Percentiles rank a stretch among this genome's conserved stretches.
These are phyloP conservation scores for Dolichomitus sp. DNA, from an alignment of 2,888 invertebrate genomes.

Conservation along the genomic window DNA sequence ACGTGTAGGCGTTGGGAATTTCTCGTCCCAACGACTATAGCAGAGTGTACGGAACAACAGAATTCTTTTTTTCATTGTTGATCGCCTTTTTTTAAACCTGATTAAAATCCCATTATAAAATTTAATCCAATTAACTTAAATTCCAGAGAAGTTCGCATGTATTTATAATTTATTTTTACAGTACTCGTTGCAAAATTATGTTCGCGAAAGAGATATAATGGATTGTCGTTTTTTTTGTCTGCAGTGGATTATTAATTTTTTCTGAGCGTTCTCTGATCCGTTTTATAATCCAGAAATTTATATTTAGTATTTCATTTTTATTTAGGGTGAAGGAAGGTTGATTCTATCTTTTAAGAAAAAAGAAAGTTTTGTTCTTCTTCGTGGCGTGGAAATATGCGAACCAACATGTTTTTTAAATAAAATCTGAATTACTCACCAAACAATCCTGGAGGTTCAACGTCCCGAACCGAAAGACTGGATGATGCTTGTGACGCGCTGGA, in stretches of 20 bases:
- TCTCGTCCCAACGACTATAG: neutral
- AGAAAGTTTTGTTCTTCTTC: no score
- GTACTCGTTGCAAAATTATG: neutral
- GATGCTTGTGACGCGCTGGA: slow-evolving; percentile 93
- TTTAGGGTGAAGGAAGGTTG: neutral
- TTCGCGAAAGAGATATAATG: no score
- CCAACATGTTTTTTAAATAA: neutral
- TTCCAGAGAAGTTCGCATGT: neutral
- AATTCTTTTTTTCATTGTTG: neutral
- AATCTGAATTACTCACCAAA: slow-evolving; percentile 86
- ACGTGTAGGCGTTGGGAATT: slow-evolving; percentile 28
- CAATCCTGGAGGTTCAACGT: slow-evolving; percentile 88
- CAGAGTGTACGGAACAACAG: neutral
- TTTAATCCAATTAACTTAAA: neutral
- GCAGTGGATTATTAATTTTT: no score
- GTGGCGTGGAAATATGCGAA: neutral
- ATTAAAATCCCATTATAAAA: neutral
- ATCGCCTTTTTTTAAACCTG: neutral
- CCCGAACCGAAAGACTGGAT: slow-evolving; percentile 93
- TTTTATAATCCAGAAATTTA: no score
- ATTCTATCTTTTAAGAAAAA: neutral
- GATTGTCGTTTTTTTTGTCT: no score
- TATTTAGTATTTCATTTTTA: no score
- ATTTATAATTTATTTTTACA: neutral
- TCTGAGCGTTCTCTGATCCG: no score